phyloP scores from a whole-genome alignment of 2,797 vertebrate genomes.

The Alfaro cultratus region DNA sequence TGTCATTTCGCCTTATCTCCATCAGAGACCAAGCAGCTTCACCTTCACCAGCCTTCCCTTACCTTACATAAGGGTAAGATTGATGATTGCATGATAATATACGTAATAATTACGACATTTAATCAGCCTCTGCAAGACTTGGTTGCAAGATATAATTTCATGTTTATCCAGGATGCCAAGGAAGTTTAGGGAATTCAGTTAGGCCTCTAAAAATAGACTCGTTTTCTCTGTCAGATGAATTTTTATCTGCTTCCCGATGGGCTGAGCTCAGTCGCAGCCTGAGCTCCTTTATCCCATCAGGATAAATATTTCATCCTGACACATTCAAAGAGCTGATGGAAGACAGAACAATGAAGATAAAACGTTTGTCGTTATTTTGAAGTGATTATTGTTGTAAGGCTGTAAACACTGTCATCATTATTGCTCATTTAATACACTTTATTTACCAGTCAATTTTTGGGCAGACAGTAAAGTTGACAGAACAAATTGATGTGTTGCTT shows the following conservation, averaged over 20 bases:
- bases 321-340: slow-evolving; percentile 8
- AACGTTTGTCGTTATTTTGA: neutral
- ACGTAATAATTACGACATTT: neutral
- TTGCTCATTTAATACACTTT: neutral
- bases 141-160: slow-evolving; percentile 27
- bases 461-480: neutral
- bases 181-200: slow-evolving; percentile 53
- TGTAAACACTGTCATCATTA: neutral
- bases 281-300: slow-evolving; percentile 3
- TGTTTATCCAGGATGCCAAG: slow-evolving; percentile 51
- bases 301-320: slow-evolving; percentile 16
- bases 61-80: slow-evolving; percentile 20
- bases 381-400: neutral
- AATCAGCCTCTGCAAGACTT: neutral
- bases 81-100: slow-evolving; percentile 10
- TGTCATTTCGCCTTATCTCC: slow-evolving; percentile 61
- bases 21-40: slow-evolving; percentile 57
- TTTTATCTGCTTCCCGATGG: slow-evolving; percentile 33
- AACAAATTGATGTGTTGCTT: neutral
- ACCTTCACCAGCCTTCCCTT: slow-evolving; percentile 21
- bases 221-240: slow-evolving; percentile 45
- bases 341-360: neutral
- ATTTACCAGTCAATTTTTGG: neutral
- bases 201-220: slow-evolving; percentile 49
- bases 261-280: slow-evolving; percentile 31